These are phyloP conservation scores for Fundulus diaphanus DNA, from an alignment of 2,797 vertebrate genomes.

Conservation along the genomic window DNA sequence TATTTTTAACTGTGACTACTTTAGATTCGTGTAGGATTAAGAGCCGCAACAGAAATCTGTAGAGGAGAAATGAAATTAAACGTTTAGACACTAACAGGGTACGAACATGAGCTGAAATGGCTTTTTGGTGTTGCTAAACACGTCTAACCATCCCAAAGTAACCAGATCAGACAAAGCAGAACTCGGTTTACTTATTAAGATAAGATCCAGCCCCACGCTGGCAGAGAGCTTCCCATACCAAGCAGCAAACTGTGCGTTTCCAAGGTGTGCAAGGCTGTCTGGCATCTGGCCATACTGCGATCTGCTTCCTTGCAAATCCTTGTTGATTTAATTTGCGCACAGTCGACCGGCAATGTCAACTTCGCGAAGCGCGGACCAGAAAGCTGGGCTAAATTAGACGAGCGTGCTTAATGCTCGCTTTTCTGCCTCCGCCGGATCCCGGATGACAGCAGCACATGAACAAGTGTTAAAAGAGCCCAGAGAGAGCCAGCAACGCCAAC, in stretches of 20 bases:
- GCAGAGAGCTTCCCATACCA: constrained; percentile 5
- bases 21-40: background rate
- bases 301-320: constrained; percentile 31
- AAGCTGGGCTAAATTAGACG: constrained; percentile 24
- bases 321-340: constrained; percentile 43
- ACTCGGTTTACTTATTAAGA: constrained; percentile 15
- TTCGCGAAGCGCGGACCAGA: constrained; percentile 4
- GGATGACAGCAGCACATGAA: constrained; percentile 50
- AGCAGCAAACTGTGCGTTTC: constrained; percentile 18
- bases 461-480: constrained; percentile 31
- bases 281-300: constrained; percentile 3
- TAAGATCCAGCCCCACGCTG: background rate
- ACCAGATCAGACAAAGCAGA: constrained; percentile 56
- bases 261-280: background rate
- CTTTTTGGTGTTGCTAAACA: constrained; percentile 55
- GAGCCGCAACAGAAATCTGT: background rate
- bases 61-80: background rate
- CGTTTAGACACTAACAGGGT: background rate
- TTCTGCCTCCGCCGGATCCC: constrained; percentile 34
- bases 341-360: constrained; percentile 35
- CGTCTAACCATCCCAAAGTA: constrained; percentile 63
- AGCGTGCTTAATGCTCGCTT: constrained; percentile 38
- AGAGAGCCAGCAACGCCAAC: constrained; percentile 8
- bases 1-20: background rate
- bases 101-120: constrained; percentile 20